A percentile compares a stretch with the other conserved stretches of the same genome.
These are phyloP conservation scores for Amiota mariae DNA, from an alignment of 2,888 invertebrate species.

Conservation along the genomic window DNA sequence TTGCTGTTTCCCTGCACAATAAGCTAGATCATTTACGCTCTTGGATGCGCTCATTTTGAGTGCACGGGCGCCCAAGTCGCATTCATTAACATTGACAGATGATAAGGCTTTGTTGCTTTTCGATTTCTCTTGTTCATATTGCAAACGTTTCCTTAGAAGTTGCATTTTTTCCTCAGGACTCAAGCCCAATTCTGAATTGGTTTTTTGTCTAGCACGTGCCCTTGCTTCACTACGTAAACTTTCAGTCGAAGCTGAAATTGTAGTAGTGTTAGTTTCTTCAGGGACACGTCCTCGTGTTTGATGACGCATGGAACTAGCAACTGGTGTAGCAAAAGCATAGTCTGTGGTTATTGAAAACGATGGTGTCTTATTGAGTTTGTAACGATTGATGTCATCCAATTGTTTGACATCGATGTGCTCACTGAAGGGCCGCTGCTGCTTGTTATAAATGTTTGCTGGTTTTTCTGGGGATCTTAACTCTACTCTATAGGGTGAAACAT, in stretches of 20 bases:
- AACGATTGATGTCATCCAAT: constrained; percentile 57
- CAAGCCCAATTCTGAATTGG: constrained; percentile 83
- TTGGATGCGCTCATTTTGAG: constrained; percentile 73
- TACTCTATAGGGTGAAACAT: constrained; percentile 61
- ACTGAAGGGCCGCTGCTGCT: constrained; percentile 71
- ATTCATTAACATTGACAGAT: constrained; percentile 33
- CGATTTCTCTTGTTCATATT: constrained; percentile 52
- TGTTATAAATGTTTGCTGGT: constrained; percentile 45
- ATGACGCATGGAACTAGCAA: constrained; percentile 44
- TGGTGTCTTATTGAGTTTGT: constrained; percentile 71
- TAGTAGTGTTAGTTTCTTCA: constrained; percentile 19
- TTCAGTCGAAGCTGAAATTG: constrained; percentile 73
- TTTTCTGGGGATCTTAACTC: constrained; percentile 27
- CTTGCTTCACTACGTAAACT: constrained; percentile 79
- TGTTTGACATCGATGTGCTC: constrained; percentile 66
- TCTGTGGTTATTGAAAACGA: constrained; percentile 60
- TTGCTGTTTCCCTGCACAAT: constrained; percentile 61
- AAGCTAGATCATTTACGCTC: constrained; percentile 71
- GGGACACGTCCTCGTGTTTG: constrained; percentile 35
- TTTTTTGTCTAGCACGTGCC: constrained; percentile 80
- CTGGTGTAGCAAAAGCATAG: constrained; percentile 42
- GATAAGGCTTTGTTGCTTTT: constrained; percentile 41
- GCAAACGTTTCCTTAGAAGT: constrained; percentile 74
- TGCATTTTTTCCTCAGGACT: constrained; percentile 80
- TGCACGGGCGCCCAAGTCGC: constrained; percentile 58